Evolutionary conservation across 2,797 vertebrate genomes (phyloP).

Genomic region (Aplochiton taeniatus): DNA sequence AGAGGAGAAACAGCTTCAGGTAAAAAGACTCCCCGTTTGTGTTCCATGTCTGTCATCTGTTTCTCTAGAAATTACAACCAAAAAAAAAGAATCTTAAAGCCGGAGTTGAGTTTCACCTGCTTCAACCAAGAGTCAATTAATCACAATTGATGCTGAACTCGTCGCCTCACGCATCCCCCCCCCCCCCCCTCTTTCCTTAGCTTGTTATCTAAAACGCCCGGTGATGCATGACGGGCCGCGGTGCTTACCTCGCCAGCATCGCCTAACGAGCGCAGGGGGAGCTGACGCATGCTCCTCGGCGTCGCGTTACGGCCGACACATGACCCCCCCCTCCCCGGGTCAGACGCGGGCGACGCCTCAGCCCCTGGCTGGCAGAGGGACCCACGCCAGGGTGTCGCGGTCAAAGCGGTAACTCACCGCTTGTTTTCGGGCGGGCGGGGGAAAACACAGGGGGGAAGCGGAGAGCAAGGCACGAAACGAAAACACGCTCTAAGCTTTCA

Average conservation of each 20-base stretch:
- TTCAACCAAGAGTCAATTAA: neutral
- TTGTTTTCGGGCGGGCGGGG: too few species aligned
- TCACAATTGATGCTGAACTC: constrained; percentile 2
- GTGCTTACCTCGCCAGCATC: constrained; percentile 41
- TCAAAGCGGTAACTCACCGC: too few species aligned
- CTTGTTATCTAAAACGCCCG: constrained; percentile 70
- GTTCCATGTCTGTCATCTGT: constrained; percentile 15
- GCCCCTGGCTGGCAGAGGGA: neutral
- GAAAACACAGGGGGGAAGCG: too few species aligned
- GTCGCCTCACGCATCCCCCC: constrained; percentile 21
- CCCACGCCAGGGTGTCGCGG: neutral
- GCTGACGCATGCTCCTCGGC: constrained; percentile 11
- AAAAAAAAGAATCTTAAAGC: constrained; percentile 9
- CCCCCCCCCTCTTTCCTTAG: constrained; percentile 20
- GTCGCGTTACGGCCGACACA: constrained; percentile 40
- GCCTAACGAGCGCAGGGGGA: constrained; percentile 52
- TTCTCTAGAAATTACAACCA: constrained; percentile 12
- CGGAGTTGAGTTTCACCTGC: neutral
- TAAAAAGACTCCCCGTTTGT: neutral
- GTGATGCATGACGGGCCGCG: constrained; percentile 54
- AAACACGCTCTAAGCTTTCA: too few species aligned
- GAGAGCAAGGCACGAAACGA: too few species aligned
- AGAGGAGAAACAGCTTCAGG: constrained; percentile 13
- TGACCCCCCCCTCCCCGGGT: neutral
- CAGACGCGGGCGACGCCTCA: too few species aligned